Evolutionary conservation across 2,797 vertebrate species (phyloP).

Genomic region (Sebastes steindachneri): DNA sequence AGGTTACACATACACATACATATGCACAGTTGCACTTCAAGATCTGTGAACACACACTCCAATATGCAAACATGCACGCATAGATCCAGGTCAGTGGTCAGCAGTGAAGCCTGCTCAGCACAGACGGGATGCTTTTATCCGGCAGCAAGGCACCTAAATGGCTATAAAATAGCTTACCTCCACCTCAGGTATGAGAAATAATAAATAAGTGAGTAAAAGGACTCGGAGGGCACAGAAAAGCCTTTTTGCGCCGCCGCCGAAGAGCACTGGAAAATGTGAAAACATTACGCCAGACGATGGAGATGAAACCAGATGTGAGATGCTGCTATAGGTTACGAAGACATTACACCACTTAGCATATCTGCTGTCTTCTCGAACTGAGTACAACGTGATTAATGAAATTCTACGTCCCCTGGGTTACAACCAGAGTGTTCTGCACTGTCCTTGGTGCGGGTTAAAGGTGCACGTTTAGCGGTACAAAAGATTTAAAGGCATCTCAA

Average conservation of each 20-base stretch:
- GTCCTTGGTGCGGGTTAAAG: slow-evolving; percentile 23
- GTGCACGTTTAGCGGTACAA: background rate
- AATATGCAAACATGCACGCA: background rate
- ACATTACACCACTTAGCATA: background rate
- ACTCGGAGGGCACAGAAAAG: slow-evolving; percentile 7
- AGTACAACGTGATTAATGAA: background rate
- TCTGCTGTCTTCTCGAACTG: background rate
- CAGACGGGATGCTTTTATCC: slow-evolving; percentile 30
- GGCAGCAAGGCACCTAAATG: background rate
- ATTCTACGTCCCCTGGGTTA: background rate
- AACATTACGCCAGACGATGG: background rate
- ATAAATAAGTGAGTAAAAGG: slow-evolving; percentile 37
- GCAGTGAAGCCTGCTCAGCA: slow-evolving; percentile 23
- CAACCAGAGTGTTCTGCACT: background rate
- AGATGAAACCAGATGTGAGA: slow-evolving; percentile 31
- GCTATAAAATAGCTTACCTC: slow-evolving; percentile 20
- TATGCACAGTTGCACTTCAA: background rate
- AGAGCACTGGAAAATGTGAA: slow-evolving; percentile 26
- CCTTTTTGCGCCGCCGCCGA: slow-evolving; percentile 17
- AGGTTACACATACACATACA: background rate
- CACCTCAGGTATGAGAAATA: slow-evolving; percentile 35
- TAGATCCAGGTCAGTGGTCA: slow-evolving; percentile 43
- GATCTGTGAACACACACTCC: background rate
- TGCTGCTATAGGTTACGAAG: background rate
- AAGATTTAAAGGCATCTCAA: background rate